Evolutionary conservation across 2,888 invertebrate genomes (phyloP), one percentile per base, ranked within the genome.

Genomic region (Pterostichus niger): DNA sequence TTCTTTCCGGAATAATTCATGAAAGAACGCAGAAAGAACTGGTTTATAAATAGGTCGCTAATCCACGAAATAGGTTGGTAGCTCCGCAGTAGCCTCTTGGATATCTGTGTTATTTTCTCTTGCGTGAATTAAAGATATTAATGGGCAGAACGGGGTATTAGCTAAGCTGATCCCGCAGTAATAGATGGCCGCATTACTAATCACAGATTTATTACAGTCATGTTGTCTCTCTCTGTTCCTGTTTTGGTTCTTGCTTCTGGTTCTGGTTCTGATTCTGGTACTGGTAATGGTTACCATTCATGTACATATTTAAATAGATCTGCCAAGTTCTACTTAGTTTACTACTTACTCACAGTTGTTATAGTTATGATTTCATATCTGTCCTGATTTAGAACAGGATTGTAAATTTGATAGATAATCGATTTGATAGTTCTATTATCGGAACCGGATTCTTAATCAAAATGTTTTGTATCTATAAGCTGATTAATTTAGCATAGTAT

Each of bases 61-160:
- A 73, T 73, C 73, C 68, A 59, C 31, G 59, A 31, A 59, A 59
- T 59, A 59, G 59, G 17, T 24, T 17, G 59, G 59, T 40, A 59
- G 24, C 59, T 59, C 59, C 31, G 59, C 59, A 24, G 59, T 59
- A 6, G 10, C 13, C 59, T 64, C 33, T 6, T 33, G 17, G 56
- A 56, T 56, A 56, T 56, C 56, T 56, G n/a, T 31, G 64, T 13
- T 73, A 73, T 49, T 75, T 75, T 52, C 75, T 75, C 49, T 46
- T 24, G 52, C 75, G 52, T 75, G 52, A 75, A 49, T 75, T 52
- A 75, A 75, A 75, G 75, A 75, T 75, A 75, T 75, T 75, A 75
- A 75, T 75, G 52, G 49, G 24, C 31, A 40, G 59, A 59, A 17
- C 24, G 44, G 75, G 52, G 75, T 75, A 75, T 75, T 75, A 75